Conservation (phyloP, 2,113 vertebrate species). For the Microtus montanus region DNA sequence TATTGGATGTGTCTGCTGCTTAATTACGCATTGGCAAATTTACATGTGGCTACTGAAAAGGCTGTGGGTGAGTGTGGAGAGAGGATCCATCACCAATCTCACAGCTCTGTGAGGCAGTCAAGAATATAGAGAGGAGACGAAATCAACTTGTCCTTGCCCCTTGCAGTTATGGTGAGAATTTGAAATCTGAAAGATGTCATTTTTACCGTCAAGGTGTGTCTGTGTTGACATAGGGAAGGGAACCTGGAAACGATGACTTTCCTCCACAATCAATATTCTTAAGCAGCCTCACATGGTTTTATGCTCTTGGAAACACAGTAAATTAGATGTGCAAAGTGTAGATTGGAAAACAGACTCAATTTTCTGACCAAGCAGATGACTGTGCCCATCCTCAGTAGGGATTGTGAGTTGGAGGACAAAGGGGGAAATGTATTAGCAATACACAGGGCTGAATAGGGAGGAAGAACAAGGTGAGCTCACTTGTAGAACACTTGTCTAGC, state of each 20-base stretch:
- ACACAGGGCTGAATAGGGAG: rapidly evolving
- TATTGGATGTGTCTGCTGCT: conserved; percentile 77
- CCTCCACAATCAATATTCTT: background rate
- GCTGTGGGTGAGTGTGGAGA: conserved; percentile 45
- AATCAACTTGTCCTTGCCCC: background rate
- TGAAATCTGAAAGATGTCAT: background rate
- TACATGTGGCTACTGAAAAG: conserved; percentile 57
- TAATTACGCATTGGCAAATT: conserved; percentile 76
- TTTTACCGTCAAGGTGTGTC: background rate
- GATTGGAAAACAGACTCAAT: background rate
- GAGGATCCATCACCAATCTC: conserved; percentile 55
- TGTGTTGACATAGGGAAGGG: background rate
- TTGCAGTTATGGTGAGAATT: background rate
- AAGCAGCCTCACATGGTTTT: background rate
- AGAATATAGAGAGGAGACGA: background rate
- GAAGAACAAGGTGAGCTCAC: background rate
- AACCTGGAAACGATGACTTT: background rate
- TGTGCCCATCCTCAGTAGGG: too few relatives aligned
- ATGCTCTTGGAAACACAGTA: background rate
- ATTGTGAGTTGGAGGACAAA: background rate
- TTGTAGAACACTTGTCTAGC: background rate
- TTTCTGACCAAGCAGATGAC: background rate
- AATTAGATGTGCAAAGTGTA: background rate
- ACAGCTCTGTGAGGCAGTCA: background rate
- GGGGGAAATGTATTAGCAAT: rapidly evolving